Base-by-base conservation (phyloP, 2,113 vertebrate species). In the Ceuthmochares aereus region DNA sequence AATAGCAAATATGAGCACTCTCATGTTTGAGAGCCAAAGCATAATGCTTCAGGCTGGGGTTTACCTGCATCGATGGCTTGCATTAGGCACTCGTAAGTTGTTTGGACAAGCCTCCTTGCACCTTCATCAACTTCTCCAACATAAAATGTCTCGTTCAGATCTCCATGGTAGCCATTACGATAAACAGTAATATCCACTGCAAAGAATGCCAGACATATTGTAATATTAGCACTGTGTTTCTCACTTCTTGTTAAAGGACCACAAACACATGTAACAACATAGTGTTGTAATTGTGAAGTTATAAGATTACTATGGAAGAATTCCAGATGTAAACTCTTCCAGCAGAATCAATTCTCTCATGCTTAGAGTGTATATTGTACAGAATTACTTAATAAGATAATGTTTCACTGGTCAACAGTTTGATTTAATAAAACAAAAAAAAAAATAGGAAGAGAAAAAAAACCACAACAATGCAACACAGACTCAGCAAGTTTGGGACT, bases 171-270 rank as follows among this genome's bases (percentile, higher is more conserved):
- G 97, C 99, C 99, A 14, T 98, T 99, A 96, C 99, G 98, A 96
- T 99, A 99, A 84, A 99, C 98, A 5, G 99, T 99, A 96, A 99
- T 99, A 95, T 99, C 99, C 98, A 99, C 99, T 99, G 97, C 32
- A 95, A 95, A 74, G 56, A 94, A 92, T 22, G 74, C 25, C 90
- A 77, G 37, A 82, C 9, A 62, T 2, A 42, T 11, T 20, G 36
- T 34, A 37, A 43, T 13, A 54, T 79, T 13, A 70, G n/a, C 26
- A 29, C 40, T 27, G 47, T 6, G 6, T 18, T 80, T 87, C 62
- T 67, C 73, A 19, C 6, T 17, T 36, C 43, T 36, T 32, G 11
- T 34, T 16, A 68, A 51, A 69, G 16, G 13, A 56, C 55, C 74
- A 49, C 26, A 49, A 12, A 37, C 16, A 62, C n/a, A 20, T 7